phyloP scores from a whole-genome alignment of 2,888 invertebrate species.

The Aleiodes alternator region DNA sequence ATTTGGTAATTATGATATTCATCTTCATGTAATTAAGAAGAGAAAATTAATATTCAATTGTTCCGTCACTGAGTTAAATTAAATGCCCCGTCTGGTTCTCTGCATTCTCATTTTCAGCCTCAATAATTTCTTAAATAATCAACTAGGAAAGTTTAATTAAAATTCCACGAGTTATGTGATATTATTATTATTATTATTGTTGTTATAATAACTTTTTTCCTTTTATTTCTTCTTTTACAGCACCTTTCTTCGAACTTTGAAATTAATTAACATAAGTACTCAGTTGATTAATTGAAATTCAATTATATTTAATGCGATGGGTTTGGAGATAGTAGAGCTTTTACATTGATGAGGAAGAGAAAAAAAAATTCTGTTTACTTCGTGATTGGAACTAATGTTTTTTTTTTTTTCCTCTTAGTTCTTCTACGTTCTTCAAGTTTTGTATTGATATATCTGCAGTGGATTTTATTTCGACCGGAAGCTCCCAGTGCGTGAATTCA shows the following conservation, averaged over 20 bases:
- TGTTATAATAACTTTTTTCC: neutral
- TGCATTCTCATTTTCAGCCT: constrained; percentile 28
- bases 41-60: constrained; percentile 18
- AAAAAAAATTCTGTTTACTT: too few species aligned
- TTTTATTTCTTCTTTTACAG: neutral
- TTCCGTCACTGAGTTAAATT: neutral
- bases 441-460: neutral
- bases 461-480: constrained; percentile 30
- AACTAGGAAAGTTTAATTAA: constrained; percentile 25
- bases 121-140: constrained; percentile 29
- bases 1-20: constrained; percentile 13
- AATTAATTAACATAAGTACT: too few species aligned
- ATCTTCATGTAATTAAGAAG: constrained; percentile 4
- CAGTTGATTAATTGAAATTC: too few species aligned
- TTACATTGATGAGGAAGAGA: too few species aligned
- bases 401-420: too few species aligned
- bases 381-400: too few species aligned
- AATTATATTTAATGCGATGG: too few species aligned
- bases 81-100: constrained; percentile 8
- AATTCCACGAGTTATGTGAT: neutral
- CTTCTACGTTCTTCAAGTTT: too few species aligned
- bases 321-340: too few species aligned
- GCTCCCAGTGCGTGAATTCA: constrained; percentile 33
- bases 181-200: constrained; percentile 10
- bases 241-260: neutral